Conservation (phyloP, 2,113 vertebrate genomes). For the Etheostoma cragini region DNA sequence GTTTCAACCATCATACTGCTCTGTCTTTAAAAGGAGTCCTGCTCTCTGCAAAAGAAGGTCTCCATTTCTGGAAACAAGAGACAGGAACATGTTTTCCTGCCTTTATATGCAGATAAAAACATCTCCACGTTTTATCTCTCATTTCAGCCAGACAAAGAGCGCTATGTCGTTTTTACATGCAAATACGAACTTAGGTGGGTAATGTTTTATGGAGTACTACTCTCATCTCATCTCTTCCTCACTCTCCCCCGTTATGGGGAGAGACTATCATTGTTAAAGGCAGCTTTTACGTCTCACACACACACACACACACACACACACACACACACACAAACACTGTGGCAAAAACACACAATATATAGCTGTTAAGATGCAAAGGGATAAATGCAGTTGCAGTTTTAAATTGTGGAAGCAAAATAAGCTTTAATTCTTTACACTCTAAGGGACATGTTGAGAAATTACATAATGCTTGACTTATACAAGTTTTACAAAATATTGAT, state of each 20-base stretch:
- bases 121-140: neutral
- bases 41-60: neutral
- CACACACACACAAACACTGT: conserved; percentile 17
- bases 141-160: neutral
- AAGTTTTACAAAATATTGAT: too few species aligned
- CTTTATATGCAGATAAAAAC: neutral
- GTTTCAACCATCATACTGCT: neutral
- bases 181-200: conserved; percentile 41
- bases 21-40: neutral
- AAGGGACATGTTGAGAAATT: neutral
- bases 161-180: conserved; percentile 13
- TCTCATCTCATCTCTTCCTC: conserved; percentile 31
- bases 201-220: conserved; percentile 1
- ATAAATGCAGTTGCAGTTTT: neutral
- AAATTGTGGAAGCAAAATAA: neutral
- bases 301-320: conserved; percentile 21
- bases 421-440: neutral
- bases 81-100: neutral
- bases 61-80: conserved; percentile 2
- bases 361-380: neutral
- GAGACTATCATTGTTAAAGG: conserved; percentile 45
- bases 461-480: neutral
- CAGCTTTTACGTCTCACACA: conserved; percentile 52
- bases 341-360: neutral
- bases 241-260: conserved; percentile 32